Percentiles rank a stretch among this genome's conserved stretches.
phyloP scores from a whole-genome alignment of 1,140 invertebrate species.

The Penaeus japonicus region DNA sequence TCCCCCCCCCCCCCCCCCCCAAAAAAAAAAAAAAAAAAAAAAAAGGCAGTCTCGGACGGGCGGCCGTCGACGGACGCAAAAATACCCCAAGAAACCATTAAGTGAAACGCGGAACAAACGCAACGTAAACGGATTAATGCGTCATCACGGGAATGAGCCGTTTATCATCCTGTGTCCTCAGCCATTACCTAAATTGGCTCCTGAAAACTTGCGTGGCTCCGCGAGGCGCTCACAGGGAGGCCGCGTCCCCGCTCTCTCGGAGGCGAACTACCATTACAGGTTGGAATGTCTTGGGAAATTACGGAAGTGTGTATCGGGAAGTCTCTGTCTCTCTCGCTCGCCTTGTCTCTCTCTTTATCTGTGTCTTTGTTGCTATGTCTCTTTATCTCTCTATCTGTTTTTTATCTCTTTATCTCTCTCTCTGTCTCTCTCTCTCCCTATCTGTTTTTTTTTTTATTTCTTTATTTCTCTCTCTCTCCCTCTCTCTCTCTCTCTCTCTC shows the following conservation, averaged over 20 bases:
- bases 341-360: too few species aligned
- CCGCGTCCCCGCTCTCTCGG: neutral
- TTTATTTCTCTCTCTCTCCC: too few species aligned
- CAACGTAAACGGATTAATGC: constrained; percentile 49
- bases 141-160: constrained; percentile 48
- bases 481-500: too few species aligned
- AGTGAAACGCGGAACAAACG: constrained; percentile 47
- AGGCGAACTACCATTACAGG: constrained; percentile 9
- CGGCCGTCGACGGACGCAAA: neutral
- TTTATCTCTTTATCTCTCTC: too few species aligned
- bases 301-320: neutral
- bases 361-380: too few species aligned
- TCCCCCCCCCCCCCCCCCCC: too few species aligned
- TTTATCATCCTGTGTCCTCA: constrained; percentile 37
- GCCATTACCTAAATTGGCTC: constrained; percentile 54
- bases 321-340: too few species aligned
- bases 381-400: too few species aligned
- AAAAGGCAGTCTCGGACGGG: neutral
- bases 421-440: too few species aligned
- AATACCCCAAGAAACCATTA: constrained; percentile 35
- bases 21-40: neutral
- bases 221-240: neutral
- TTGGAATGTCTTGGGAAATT: constrained; percentile 28
- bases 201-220: constrained; percentile 23
- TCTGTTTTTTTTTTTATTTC: too few species aligned